Conservation (phyloP, 2,113 vertebrate species). For the Cebidichthys violaceus region DNA sequence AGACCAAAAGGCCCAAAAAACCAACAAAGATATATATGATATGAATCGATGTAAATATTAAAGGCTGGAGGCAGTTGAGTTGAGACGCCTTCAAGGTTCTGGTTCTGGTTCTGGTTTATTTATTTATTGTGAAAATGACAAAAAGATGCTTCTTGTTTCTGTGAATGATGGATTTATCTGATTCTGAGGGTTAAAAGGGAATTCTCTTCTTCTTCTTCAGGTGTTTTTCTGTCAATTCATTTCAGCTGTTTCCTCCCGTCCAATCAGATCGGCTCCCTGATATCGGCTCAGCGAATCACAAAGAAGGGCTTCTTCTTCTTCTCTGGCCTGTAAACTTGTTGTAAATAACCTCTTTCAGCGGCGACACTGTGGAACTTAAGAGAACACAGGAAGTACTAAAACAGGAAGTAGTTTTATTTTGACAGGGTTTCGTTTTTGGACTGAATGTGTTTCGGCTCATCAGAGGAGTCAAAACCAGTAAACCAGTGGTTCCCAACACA, state of each 20-base stretch:
- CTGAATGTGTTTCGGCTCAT: constrained; percentile 20
- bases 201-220: constrained; percentile 14
- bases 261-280: constrained; percentile 48
- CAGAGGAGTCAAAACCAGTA: neutral
- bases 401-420: neutral
- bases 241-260: constrained; percentile 6
- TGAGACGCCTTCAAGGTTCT: neutral
- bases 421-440: neutral
- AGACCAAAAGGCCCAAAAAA: too few relatives aligned
- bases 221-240: neutral
- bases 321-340: constrained; percentile 51
- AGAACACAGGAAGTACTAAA: constrained; percentile 25
- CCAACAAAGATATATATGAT: too few relatives aligned
- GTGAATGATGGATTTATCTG: neutral
- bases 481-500: constrained; percentile 22
- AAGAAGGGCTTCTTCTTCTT: constrained; percentile 66
- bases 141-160: too few relatives aligned
- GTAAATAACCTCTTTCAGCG: constrained; percentile 63
- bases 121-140: neutral
- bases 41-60: neutral
- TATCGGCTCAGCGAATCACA: constrained; percentile 59
- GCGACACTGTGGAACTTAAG: constrained; percentile 28
- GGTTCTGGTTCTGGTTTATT: neutral
- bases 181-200: constrained; percentile 50
- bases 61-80: neutral